Evolutionary conservation across 92 coral and sea anemone genomes (phyloP), one percentile per base, ranked within the genome.

Genomic region (Paragorgia papillata): DNA sequence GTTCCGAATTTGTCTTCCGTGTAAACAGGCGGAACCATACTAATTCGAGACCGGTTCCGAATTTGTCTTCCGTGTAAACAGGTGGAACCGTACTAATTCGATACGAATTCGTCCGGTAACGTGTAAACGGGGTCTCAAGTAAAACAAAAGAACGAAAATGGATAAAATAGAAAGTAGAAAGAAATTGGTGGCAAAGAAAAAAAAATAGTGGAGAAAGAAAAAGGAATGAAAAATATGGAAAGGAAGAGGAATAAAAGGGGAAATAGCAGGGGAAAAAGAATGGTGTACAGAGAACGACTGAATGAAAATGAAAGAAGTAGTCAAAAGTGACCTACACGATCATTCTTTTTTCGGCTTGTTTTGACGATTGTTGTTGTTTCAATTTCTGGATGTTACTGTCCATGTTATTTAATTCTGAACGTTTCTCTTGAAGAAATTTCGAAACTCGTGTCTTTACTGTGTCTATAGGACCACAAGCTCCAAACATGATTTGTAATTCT

Each of bases 351-450:
- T 83, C 85, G 26, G 95, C 89, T 13, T 89, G 88, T 57, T 81
- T 95, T 14, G 97, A 87, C 17, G 97, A 89, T 46, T 66, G 83
- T 51, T 86, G 86, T 57, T 95, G 92, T 17, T 87, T 95, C 43
- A 89, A 75, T 73, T 84, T 83, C 66, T 95, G 95, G 19, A 87
- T 66, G 10, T 76, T 87, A 44, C 44, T 69, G 24, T 83, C 73
- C 5, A 79, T 86, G 15, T 73, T 82, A 17, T 48, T 81, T 26
- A 91, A 75, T 33, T 95, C 99, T 46, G 57, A 40, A 6, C 74
- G 79, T 63, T 95, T 95, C 26, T 58, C 80, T 65, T 74, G 57
- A 32, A 95, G 33, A 74, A 86, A 88, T 27, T 62, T 84, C 9
- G 64, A 71, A 9, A 95, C 85, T 59, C 84, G 84, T 28, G 56